These are phyloP conservation scores for Girardinus metallicus DNA, from an alignment of 2,797 vertebrate species.

Conservation along the genomic window DNA sequence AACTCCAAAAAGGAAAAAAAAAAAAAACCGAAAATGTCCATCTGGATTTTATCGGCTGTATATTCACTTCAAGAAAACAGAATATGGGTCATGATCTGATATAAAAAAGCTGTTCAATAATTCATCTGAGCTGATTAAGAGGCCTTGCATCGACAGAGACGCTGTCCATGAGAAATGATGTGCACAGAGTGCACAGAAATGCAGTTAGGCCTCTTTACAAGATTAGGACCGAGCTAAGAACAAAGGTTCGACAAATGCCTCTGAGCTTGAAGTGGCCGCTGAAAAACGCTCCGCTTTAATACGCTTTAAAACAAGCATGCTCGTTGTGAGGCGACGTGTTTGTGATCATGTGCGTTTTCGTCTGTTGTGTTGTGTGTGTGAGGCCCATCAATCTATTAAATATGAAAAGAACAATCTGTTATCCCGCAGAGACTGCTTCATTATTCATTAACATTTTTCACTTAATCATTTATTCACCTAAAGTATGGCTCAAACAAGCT, in stretches of 20 bases:
- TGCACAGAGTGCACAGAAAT: conserved; percentile 15
- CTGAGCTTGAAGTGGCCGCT: background rate
- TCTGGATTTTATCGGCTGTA: conserved; percentile 70
- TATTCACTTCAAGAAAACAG: conserved; percentile 57
- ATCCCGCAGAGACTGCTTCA: conserved; percentile 72
- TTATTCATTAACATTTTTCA: conserved; percentile 79
- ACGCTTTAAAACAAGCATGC: background rate
- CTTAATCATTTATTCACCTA: conserved; percentile 78
- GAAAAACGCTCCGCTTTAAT: background rate
- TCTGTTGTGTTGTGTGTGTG: conserved; percentile 33
- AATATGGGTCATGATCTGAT: conserved; percentile 81
- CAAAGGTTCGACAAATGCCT: background rate
- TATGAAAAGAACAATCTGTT: conserved; percentile 82
- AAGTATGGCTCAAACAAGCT: conserved; percentile 54
- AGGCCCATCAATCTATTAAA: conserved; percentile 75
- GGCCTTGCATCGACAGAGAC: conserved; percentile 61
- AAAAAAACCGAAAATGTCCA: conserved; percentile 17
- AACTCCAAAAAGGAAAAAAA: conserved; percentile 41
- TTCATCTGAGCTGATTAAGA: conserved; percentile 75
- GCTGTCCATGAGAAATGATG: conserved; percentile 40
- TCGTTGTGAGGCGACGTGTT: background rate
- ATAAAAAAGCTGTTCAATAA: conserved; percentile 78
- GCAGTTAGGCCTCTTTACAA: conserved; percentile 51
- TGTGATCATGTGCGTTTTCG: conserved; percentile 22
- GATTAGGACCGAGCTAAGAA: conserved; percentile 38